Conservation (phyloP, 2,797 vertebrate species). For the Acipenser oxyrinchus region DNA sequence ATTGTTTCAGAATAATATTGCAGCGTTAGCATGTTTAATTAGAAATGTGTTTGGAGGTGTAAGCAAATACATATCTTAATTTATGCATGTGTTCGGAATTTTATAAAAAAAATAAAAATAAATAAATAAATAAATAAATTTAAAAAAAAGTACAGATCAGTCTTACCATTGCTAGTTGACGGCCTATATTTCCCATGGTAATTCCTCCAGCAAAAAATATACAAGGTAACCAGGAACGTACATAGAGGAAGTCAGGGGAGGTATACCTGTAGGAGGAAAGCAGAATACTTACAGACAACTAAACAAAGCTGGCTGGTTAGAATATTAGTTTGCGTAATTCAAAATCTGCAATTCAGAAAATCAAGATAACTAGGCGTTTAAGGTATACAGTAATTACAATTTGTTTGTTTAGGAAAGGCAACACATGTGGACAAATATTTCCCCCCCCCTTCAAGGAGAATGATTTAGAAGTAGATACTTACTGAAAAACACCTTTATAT, state of each 20-base stretch:
- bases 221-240: slow-evolving; percentile 90
- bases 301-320: neutral
- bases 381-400: neutral
- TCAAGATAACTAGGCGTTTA: neutral
- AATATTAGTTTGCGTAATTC: neutral
- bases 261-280: slow-evolving; percentile 68
- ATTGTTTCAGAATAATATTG: neutral
- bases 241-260: slow-evolving; percentile 88
- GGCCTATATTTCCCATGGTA: slow-evolving; percentile 93
- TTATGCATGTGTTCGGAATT: neutral
- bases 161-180: slow-evolving; percentile 86
- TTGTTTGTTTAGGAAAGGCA: neutral
- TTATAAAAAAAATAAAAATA: neutral
- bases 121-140: too few species aligned
- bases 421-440: neutral
- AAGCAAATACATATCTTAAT: neutral
- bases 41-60: neutral
- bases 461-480: slow-evolving; percentile 42
- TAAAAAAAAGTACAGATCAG: neutral
- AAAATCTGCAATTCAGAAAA: neutral
- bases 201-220: slow-evolving; percentile 97
- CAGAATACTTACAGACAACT: neutral
- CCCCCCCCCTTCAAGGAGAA: too few species aligned
- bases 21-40: neutral
- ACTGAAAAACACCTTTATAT: slow-evolving; percentile 92